Percentiles rank a stretch among this genome's conserved stretches.
These are phyloP conservation scores for Furcula furcula DNA, from an alignment of 2,888 invertebrate genomes.

Conservation along the genomic window DNA sequence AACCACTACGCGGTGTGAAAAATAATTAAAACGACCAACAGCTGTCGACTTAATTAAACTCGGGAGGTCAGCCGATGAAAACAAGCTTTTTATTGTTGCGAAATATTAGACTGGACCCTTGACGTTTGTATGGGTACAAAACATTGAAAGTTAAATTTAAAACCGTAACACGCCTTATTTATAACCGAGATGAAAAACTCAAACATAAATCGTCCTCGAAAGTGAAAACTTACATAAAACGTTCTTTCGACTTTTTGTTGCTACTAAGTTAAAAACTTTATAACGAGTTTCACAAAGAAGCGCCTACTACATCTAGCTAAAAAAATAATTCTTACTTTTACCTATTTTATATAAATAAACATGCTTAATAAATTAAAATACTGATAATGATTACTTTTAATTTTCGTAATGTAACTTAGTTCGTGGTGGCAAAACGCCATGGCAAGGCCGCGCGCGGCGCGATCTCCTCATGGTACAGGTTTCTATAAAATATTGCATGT, in stretches of 20 bases:
- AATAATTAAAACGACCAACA: conserved; percentile 33
- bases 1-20: conserved; percentile 16
- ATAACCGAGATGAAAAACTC: conserved; percentile 11
- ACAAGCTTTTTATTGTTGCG: conserved; percentile 37
- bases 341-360: conserved; percentile 15
- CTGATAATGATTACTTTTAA: conserved; percentile 27
- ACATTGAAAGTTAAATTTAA: conserved; percentile 40
- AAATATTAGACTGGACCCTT: conserved; percentile 29
- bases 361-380: conserved; percentile 20
- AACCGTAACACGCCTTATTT: conserved; percentile 26
- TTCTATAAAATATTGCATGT: conserved; percentile 25
- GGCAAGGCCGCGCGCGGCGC: conserved; percentile 37
- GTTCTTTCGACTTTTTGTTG: conserved; percentile 13
- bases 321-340: too few species aligned
- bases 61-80: conserved; percentile 38
- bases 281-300: conserved; percentile 23
- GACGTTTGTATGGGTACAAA: conserved; percentile 25
- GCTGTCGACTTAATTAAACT: conserved; percentile 52
- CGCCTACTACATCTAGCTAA: conserved; percentile 4
- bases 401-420: conserved; percentile 36
- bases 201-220: conserved; percentile 16
- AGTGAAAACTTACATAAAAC: conserved; percentile 22
- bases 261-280: conserved; percentile 14
- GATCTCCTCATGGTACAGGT: conserved; percentile 45
- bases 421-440: conserved; percentile 23